Conservation (phyloP, 2,113 vertebrate species). For the Spermophilus dauricus region DNA sequence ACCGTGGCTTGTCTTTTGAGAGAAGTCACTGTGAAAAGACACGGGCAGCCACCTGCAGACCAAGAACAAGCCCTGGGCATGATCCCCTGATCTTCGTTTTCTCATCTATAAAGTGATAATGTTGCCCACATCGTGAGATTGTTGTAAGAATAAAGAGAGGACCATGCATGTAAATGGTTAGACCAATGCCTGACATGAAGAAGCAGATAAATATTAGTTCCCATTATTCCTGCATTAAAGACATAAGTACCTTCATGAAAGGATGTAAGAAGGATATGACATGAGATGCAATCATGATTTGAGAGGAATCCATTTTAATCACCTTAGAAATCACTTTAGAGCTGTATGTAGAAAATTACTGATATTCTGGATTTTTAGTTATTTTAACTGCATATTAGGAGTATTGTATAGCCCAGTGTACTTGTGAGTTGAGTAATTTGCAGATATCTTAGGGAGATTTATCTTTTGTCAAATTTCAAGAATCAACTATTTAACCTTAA, state of each 20-base stretch:
- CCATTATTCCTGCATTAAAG: background rate
- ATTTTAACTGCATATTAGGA: background rate
- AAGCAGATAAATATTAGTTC: background rate
- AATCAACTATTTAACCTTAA: background rate
- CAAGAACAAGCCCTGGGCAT: background rate
- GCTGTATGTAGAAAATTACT: background rate
- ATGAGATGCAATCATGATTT: background rate
- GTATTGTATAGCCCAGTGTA: background rate
- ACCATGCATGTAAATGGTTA: background rate
- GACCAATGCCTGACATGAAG: background rate
- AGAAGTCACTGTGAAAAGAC: background rate
- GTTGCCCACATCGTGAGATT: background rate
- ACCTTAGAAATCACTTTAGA: constrained; percentile 27
- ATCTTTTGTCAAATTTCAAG: background rate
- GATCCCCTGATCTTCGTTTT: constrained; percentile 17
- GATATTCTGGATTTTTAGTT: background rate
- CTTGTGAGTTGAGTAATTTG: constrained; percentile 18
- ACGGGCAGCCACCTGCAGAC: background rate
- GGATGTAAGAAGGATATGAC: background rate
- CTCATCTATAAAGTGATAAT: background rate
- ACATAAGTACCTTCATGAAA: background rate
- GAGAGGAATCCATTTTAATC: constrained; percentile 27
- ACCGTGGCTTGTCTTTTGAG: background rate
- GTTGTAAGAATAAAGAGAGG: background rate
- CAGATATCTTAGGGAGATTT: background rate